phyloP scores from a whole-genome alignment of 2,888 invertebrate genomes.

The Drosophila niveifrons region DNA sequence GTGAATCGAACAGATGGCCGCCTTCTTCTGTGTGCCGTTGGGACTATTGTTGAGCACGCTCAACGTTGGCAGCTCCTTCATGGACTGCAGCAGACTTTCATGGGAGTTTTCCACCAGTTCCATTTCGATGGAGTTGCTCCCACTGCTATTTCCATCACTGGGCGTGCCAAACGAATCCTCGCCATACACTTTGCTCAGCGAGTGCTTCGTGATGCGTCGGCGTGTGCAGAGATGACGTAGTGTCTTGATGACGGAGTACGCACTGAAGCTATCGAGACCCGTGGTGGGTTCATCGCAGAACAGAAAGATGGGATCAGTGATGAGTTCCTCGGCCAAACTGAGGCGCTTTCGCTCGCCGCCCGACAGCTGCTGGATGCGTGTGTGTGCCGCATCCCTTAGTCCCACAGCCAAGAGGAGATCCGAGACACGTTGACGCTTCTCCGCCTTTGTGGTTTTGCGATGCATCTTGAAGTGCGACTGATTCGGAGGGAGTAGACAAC shows the following conservation, averaged over 20 bases:
- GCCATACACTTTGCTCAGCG: conserved; percentile 76
- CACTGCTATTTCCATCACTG: conserved; percentile 66
- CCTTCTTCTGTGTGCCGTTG: conserved; percentile 86
- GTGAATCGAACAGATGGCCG: conserved; percentile 95
- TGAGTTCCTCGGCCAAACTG: conserved; percentile 94
- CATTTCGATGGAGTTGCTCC: conserved; percentile 82
- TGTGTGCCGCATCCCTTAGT: conserved; percentile 89
- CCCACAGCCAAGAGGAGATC: conserved; percentile 88
- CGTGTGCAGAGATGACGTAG: conserved; percentile 87
- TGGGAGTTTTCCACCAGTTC: conserved; percentile 63
- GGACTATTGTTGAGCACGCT: conserved; percentile 72
- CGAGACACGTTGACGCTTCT: conserved; percentile 81
- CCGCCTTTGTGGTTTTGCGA: conserved; percentile 85
- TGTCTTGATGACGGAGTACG: conserved; percentile 91
- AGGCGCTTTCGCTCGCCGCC: conserved; percentile 96
- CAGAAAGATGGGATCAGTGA: conserved; percentile 94
- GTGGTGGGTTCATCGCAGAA: conserved; percentile 98
- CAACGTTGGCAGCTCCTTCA: conserved; percentile 70
- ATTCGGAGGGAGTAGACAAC: neutral
- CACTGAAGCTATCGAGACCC: conserved; percentile 95
- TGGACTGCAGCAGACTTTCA: conserved; percentile 58
- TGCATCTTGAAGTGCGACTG: conserved; percentile 93
- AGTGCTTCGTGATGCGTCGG: conserved; percentile 84
- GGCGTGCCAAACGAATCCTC: conserved; percentile 73
- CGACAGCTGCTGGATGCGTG: conserved; percentile 91